Evolutionary conservation across 2,888 invertebrate species (phyloP), one percentile per base, ranked within the genome.

Genomic region (Dendrolimus pini): DNA sequence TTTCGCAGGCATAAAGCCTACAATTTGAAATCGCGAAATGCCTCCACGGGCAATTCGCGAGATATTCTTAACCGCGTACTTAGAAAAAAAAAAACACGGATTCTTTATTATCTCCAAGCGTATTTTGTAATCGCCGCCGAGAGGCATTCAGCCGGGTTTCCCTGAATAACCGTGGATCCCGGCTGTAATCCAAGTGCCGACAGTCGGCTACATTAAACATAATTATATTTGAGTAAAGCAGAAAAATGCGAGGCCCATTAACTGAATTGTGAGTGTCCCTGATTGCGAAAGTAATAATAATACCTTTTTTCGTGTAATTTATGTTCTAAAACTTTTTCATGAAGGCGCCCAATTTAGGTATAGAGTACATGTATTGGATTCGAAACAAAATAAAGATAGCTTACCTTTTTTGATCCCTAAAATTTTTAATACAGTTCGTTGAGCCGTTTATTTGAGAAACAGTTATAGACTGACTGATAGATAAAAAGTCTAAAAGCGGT

Each of bases 11-110:
- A 77, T 83, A 80, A 83, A 80, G 79, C 75, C 72, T 77, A 80
- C 82, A 83, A 82, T 83, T 83, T 82, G 77, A 78, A 83, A 81
- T 81, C 80, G 77, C 78, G 74, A 75, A 80, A 83, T 63, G 63
- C 62, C 69, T 65, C 56, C 68, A 62, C 62, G 66, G 41, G 65
- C 61, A 57, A 60, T 59, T 57, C 58, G 59, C 47, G 55, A 60
- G 54, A 58, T 57, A 59, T 57, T 55, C 57, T 54, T 55, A 18
- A 55, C 53, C 54, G 55, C 55, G 47, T 47, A 47, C 12, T 42
- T 13, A 47, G 55, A 41, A 41, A 54, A 57, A 55, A 57, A 57
- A 56, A 13, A 53, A 57, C 64, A 64, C 62, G 63, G 60, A 56
- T 61, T 61, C 65, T 63, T 65, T 65, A 65, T 68, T 65, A 61